Conservation (phyloP, 2,797 vertebrate genomes). For the Delichon dasypus region DNA sequence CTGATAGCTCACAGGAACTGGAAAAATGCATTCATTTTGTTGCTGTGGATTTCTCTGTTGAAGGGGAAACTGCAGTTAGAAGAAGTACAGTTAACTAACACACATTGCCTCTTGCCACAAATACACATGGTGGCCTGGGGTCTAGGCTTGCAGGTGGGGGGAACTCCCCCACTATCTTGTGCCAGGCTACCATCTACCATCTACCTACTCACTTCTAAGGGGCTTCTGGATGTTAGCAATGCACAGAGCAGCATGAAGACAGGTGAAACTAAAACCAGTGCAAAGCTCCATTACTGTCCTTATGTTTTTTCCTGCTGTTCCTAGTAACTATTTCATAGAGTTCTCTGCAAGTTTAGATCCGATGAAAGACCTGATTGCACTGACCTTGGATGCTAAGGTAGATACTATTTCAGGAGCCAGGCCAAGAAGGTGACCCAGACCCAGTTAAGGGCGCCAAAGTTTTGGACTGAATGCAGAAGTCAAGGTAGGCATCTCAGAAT, state of each 20-base stretch:
- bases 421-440: not conserved
- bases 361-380: not conserved
- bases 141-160: not conserved
- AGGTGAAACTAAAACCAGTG: not conserved
- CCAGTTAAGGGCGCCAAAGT: rapidly evolving
- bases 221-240: not conserved
- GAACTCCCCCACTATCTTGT: not conserved
- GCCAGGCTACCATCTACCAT: not conserved
- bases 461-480: not conserved
- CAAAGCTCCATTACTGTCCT: not conserved
- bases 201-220: not conserved
- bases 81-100: not conserved
- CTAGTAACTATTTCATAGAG: not conserved
- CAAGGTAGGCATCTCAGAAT: not conserved
- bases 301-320: not conserved
- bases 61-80: not conserved
- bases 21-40: not conserved
- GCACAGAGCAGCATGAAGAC: not conserved
- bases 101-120: not conserved
- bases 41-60: not conserved
- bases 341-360: not conserved
- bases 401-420: not conserved
- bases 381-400: not conserved
- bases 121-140: not conserved
- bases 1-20: not conserved